Evolutionary conservation across 2,797 vertebrate genomes (phyloP), one percentile per base, ranked within the genome.

Genomic region (Cichlasoma orientale): DNA sequence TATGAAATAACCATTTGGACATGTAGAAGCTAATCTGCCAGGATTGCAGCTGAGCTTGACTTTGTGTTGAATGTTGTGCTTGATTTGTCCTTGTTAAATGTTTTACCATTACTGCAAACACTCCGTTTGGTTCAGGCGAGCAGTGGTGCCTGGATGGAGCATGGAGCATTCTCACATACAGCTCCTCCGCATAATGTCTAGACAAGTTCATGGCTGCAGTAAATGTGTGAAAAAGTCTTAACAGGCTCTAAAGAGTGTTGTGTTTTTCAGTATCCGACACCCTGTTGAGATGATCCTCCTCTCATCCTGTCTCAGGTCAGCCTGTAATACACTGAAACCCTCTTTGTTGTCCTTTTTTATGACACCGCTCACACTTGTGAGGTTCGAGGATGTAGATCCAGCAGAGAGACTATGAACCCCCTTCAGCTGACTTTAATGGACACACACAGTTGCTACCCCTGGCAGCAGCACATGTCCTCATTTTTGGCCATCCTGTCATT

Each of bases 401-500:
- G 73, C 70, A 73, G 36, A 16, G 55, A 73, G 74, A 56, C 71
- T 4, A 23, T 74, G 58, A 79, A 78, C 29, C 57, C 23, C 79
- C 52, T 53, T 61, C 56, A 44, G 79, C 25, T 13, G 44, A 7
- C 73, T 73, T 75, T 78, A 78, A 83, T 74, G 52, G 68, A 78
- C 80, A 75, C 53, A 8, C 82, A 55, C 47, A 7, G 53, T 36
- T 63, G 68, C 47, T 52, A 18, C 21, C 54, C 4, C 9, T 56
- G 72, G 56, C 63, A 68, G 41, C 25, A 68, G 25, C 74, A 75
- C 80, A 75, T 69, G 78, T 77, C 78, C 77, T 88, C 36, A 33
- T 54, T 27, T 84, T 84, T 68, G 56, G 74, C 72, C 68, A 12
- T 75, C 52, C 53, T 76, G 73, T 74, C 78, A 81, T 86, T 83